Percentiles rank a stretch among this genome's conserved stretches.
phyloP scores from a whole-genome alignment of 92 coral and sea anemone genomes.

The Phenganax marumi region DNA sequence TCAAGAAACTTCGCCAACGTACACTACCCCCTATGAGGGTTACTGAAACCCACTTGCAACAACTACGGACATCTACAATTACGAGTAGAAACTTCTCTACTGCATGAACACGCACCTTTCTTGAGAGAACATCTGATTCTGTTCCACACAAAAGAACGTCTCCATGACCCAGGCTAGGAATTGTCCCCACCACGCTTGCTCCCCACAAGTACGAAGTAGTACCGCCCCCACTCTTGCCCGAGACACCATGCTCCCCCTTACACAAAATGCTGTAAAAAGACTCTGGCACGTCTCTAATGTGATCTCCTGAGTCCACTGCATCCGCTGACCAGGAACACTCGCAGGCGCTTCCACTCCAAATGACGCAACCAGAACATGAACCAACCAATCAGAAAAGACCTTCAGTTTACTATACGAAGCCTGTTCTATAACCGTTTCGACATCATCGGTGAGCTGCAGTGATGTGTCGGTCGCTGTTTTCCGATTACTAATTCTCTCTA shows the following conservation, averaged over 20 bases:
- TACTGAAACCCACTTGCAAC: not conserved
- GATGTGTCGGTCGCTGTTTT: not conserved
- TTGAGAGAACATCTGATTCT: slow-evolving; percentile 75
- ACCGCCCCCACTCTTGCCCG: slow-evolving; percentile 85
- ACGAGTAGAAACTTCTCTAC: not conserved
- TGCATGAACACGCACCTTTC: slow-evolving; percentile 66
- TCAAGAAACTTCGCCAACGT: too few relatives aligned
- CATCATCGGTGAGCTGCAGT: slow-evolving; percentile 10
- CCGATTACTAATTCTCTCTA: slow-evolving; percentile 48
- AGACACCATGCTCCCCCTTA: slow-evolving; percentile 78
- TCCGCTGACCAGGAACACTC: slow-evolving; percentile 63
- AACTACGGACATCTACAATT: not conserved
- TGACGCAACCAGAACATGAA: slow-evolving; percentile 77
- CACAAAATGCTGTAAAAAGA: slow-evolving; percentile 84
- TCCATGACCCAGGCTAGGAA: slow-evolving; percentile 80
- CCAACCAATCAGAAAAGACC: slow-evolving; percentile 80
- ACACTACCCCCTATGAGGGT: too few relatives aligned
- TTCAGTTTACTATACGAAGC: slow-evolving; percentile 78
- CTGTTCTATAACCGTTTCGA: slow-evolving; percentile 41
- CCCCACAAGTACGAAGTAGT: slow-evolving; percentile 76
- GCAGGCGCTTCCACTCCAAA: slow-evolving; percentile 67
- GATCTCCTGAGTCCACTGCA: slow-evolving; percentile 55
- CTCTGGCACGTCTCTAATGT: slow-evolving; percentile 73
- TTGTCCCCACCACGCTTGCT: slow-evolving; percentile 92
- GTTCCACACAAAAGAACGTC: slow-evolving; percentile 84